Percentiles rank a stretch among this genome's conserved stretches.
Conservation (phyloP, 2,888 invertebrate species). For the Spisula subtruncata region DNA sequence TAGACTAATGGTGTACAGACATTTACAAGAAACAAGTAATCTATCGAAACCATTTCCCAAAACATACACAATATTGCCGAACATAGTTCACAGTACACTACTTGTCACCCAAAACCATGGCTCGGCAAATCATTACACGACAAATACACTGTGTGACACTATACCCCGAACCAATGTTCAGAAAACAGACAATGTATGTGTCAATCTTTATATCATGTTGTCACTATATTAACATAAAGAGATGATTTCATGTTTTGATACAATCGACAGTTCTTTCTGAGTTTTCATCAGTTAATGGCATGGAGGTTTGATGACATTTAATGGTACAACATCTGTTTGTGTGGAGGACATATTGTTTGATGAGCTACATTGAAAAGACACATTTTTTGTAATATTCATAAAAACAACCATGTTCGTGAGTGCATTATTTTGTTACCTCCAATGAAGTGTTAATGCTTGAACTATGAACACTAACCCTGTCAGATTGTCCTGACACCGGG, state of each 20-base stretch:
- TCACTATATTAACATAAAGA: constrained; percentile 12
- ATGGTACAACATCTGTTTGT: constrained; percentile 8
- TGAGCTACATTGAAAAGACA: neutral
- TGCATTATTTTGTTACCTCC: neutral
- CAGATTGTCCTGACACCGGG: no score
- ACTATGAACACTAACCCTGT: no score
- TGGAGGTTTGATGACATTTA: constrained; percentile 23
- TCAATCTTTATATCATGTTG: neutral
- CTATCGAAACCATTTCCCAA: no score
- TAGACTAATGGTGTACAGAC: no score
- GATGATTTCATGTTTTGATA: constrained; percentile 28
- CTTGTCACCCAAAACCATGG: no score
- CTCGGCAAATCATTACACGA: no score
- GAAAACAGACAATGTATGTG: neutral
- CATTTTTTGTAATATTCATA: neutral
- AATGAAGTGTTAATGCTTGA: no score
- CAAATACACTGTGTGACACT: neutral
- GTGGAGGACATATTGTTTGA: neutral
- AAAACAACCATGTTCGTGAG: constrained; percentile 7
- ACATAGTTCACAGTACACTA: no score
- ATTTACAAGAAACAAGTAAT: no score
- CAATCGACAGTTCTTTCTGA: constrained; percentile 19
- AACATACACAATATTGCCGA: no score
- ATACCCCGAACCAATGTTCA: neutral
- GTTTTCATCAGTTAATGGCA: constrained; percentile 25